Evolutionary conservation across 2,888 invertebrate species (phyloP), one percentile per base, ranked within the genome.

Genomic region (Polymixis lichenea): DNA sequence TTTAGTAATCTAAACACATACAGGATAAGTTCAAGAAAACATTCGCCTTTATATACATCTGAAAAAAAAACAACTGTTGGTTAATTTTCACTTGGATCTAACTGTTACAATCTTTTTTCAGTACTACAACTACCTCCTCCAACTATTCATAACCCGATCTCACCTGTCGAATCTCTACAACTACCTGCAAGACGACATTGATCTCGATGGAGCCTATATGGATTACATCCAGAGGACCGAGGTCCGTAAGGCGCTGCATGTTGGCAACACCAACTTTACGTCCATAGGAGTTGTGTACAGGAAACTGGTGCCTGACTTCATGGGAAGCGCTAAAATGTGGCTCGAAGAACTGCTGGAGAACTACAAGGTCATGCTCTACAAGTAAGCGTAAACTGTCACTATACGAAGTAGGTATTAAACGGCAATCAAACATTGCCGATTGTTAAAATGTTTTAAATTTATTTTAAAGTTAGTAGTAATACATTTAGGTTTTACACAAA

Each of bases 311-410:
- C 95, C 95, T 0, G 97, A 97, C 87, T 97, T 97, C 83, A 97
- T 97, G 97, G 94, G 93, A 22, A 97, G 97, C 43, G 97, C 97
- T 4, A 97, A 97, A 88, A 92, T 93, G 78, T 97, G 97, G 97
- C 92, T 97, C 0, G 97, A 97, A 83, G 96, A 96, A 76, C 88
- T 97, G 7, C 86, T 97, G 22, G 97, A 97, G 80, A 95, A 97
- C 84, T 97, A 97, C 81, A 93, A 87, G 88, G 97, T 97, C 61
- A 94, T 97, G 96, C 93, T 97, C 69, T 97, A 97, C 92, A 97
- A 97, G 94, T 97, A 95, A 89, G 95, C 93, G 17, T n/a, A 46
- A 13, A 38, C 25, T 73, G 38, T 43, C 19, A 19, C 22, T 53
- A 9, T 28, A 51, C 51, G 19, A 51, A 19, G 19, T n/a, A n/a